Evolutionary conservation across 1,140 invertebrate species (phyloP).

Genomic region (Drosophila triauraria): DNA sequence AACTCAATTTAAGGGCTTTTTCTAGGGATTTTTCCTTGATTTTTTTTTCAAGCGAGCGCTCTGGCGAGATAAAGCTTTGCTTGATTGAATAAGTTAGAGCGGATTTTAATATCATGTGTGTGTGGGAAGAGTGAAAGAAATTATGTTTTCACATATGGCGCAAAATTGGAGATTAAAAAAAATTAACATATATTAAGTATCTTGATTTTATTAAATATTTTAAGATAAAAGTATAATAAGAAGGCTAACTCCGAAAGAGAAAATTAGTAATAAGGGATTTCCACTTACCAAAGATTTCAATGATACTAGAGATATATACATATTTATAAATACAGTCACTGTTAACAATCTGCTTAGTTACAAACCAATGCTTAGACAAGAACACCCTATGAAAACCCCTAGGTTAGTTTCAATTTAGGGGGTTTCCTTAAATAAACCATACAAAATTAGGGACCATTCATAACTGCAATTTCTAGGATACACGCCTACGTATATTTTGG

Average conservation of each 20-base stretch:
- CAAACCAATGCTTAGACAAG: not conserved
- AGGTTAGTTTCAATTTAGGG: not conserved
- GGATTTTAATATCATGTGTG: slow-evolving; percentile 18
- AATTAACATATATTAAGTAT: too few species aligned
- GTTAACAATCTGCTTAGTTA: not conserved
- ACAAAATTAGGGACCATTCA: not conserved
- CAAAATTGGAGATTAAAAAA: not conserved
- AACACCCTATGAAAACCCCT: not conserved
- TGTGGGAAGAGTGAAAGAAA: too few species aligned
- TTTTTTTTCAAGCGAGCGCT: not conserved
- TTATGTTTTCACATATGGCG: not conserved
- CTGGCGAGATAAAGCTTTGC: slow-evolving; percentile 30
- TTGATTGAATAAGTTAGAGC: slow-evolving; percentile 25
- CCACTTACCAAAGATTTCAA: too few species aligned
- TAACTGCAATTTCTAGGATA: not conserved
- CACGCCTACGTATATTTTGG: not conserved
- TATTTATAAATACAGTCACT: too few species aligned
- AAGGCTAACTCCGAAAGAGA: too few species aligned
- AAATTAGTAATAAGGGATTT: too few species aligned
- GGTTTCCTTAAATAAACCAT: not conserved
- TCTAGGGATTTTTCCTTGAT: slow-evolving; percentile 4
- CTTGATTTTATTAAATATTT: too few species aligned
- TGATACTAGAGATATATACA: too few species aligned
- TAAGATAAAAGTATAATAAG: too few species aligned
- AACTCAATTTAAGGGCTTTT: slow-evolving; percentile 59